A percentile compares a stretch with the other conserved stretches of the same genome.
Conservation (phyloP, 2,797 vertebrate genomes). For the Aythya fuligula region DNA sequence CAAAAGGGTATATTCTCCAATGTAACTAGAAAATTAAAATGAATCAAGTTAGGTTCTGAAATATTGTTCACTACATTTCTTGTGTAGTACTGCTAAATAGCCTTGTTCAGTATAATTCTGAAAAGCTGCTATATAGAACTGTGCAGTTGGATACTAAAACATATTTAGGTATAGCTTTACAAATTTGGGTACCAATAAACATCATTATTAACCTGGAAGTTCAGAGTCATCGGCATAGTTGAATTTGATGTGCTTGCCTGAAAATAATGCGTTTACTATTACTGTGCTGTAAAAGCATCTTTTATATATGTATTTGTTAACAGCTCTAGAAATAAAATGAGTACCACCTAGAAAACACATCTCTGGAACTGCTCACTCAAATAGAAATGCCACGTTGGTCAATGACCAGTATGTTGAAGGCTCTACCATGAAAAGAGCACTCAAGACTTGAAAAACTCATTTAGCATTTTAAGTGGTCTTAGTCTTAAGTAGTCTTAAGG, state of each 20-base stretch:
- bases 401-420: not conserved
- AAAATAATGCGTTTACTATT: constrained; percentile 21
- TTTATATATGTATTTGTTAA: not conserved
- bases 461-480: not conserved
- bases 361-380: not conserved
- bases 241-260: constrained; percentile 46
- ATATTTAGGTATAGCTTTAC: constrained; percentile 15
- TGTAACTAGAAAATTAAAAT: constrained; percentile 39
- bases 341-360: constrained; percentile 1
- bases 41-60: constrained; percentile 46
- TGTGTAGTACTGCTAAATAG: constrained; percentile 47
- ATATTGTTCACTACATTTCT: constrained; percentile 42
- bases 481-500: not conserved
- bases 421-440: not conserved
- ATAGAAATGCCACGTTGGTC: not conserved
- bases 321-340: constrained; percentile 41
- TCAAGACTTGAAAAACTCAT: not conserved
- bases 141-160: constrained; percentile 35
- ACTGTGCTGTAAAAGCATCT: constrained; percentile 27
- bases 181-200: not conserved
- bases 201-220: not conserved
- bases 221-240: constrained; percentile 38
- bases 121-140: constrained; percentile 16
- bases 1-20: constrained; percentile 39
- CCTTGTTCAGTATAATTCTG: constrained; percentile 13